Percentiles rank a stretch among this genome's conserved stretches.
phyloP scores from a whole-genome alignment of 2,888 invertebrate species.

The Brassicogethes aeneus region DNA sequence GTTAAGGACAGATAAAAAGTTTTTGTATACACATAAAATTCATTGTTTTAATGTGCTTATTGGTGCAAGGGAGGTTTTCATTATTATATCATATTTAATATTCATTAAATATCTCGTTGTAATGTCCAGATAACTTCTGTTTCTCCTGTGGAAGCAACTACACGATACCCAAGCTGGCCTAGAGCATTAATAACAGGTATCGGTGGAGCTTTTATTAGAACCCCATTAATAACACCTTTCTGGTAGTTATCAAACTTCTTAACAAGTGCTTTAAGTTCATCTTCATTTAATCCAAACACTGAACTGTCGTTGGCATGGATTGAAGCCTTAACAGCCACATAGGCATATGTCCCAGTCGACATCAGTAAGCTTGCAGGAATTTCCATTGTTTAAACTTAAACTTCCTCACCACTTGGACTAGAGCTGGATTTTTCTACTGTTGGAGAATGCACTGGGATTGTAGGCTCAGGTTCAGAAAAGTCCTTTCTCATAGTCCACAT shows the following conservation, averaged over 20 bases:
- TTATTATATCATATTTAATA: no score
- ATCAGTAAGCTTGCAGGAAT: conserved; percentile 39
- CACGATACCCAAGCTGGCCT: conserved; percentile 68
- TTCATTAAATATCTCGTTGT: conserved; percentile 60
- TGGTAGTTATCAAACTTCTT: conserved; percentile 58
- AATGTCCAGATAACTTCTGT: conserved; percentile 77
- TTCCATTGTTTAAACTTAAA: conserved; percentile 30
- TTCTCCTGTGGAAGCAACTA: conserved; percentile 70
- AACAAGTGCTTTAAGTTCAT: conserved; percentile 60
- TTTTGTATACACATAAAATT: no score
- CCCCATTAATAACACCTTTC: conserved; percentile 59
- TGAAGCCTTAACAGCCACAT: conserved; percentile 73
- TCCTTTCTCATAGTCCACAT: conserved; percentile 93
- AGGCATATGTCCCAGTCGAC: conserved; percentile 52
- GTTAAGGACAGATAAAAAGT: no score
- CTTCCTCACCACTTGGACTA: conserved; percentile 8
- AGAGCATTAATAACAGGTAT: conserved; percentile 64
- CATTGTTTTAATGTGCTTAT: no score
- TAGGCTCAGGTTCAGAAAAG: conserved; percentile 74
- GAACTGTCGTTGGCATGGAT: conserved; percentile 64
- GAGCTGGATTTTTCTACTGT: conserved; percentile 1
- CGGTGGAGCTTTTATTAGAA: conserved; percentile 60
- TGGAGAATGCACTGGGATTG: conserved; percentile 26
- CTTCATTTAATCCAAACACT: conserved; percentile 65
- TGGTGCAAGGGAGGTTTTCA: no score